Evolutionary conservation across 2,888 invertebrate genomes (phyloP).

Genomic region (Galeopsomyia nigrocyanea): DNA sequence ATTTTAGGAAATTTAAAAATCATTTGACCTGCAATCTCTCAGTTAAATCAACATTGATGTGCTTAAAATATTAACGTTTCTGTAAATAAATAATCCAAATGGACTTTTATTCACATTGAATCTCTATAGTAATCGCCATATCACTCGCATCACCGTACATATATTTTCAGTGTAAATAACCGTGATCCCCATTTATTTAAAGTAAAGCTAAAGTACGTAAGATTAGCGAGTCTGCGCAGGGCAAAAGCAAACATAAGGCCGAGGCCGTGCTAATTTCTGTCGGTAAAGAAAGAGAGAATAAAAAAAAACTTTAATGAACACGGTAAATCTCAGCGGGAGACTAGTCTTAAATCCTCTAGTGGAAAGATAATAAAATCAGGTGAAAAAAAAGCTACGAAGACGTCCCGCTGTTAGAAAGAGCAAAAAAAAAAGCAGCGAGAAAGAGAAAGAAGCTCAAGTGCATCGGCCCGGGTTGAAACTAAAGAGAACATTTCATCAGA

Average conservation of each 20-base stretch:
- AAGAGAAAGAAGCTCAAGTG: not conserved
- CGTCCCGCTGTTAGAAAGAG: not conserved
- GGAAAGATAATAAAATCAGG: conserved; percentile 40
- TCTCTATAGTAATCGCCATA: too few species aligned
- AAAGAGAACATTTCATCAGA: not conserved
- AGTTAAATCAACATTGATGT: too few species aligned
- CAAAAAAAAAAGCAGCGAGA: not conserved
- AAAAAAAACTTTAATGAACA: conserved; percentile 3
- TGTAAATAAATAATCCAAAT: too few species aligned
- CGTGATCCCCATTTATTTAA: too few species aligned
- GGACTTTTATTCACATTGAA: too few species aligned
- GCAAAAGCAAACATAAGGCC: not conserved
- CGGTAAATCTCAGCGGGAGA: conserved; percentile 27
- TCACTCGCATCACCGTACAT: too few species aligned
- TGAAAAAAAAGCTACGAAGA: conserved; percentile 5
- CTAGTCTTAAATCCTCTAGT: conserved; percentile 29
- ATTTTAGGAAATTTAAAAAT: too few species aligned
- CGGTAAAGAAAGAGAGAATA: not conserved
- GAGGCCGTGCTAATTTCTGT: conserved; percentile 9
- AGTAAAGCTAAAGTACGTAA: too few species aligned
- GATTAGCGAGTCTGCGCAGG: too few species aligned
- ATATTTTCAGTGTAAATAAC: too few species aligned
- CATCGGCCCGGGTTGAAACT: not conserved
- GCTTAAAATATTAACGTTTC: too few species aligned
- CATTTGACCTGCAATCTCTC: too few species aligned